Evolutionary conservation across 2,797 vertebrate species (phyloP).

Genomic region (Microhierax caerulescens): DNA sequence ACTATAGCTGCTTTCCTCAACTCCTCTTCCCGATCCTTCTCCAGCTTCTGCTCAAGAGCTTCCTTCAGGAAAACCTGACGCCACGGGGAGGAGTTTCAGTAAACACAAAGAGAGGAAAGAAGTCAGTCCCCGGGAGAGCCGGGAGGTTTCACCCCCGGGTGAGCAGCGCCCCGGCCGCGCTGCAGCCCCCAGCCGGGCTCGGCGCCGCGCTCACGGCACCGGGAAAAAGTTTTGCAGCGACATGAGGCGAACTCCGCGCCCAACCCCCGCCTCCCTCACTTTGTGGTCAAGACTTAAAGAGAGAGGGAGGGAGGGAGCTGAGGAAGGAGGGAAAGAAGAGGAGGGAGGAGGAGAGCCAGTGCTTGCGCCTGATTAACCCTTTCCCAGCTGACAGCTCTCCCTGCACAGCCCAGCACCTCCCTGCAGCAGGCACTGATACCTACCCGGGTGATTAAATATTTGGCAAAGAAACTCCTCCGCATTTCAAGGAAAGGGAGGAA

Average conservation of each 20-base stretch:
- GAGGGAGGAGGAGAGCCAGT: constrained; percentile 32
- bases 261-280: constrained; percentile 44
- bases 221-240: neutral
- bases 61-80: constrained; percentile 79
- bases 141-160: constrained; percentile 27
- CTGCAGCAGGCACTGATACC: neutral
- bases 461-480: neutral
- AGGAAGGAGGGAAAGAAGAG: constrained; percentile 45
- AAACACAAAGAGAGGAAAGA: constrained; percentile 75
- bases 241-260: neutral
- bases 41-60: constrained; percentile 69
- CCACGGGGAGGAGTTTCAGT: constrained; percentile 69
- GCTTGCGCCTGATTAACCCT: constrained; percentile 51
- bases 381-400: neutral
- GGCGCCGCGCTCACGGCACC: neutral
- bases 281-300: constrained; percentile 64
- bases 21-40: constrained; percentile 69
- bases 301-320: constrained; percentile 39
- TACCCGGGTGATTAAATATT: neutral
- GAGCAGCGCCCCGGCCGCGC: neutral
- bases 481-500: neutral
- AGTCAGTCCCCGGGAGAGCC: constrained; percentile 58
- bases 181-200: neutral
- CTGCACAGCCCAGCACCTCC: neutral
- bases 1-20: constrained; percentile 78